A percentile compares a stretch with the other conserved stretches of the same genome.
phyloP scores from a whole-genome alignment of 1,140 invertebrate genomes.

The Monomorium pharaonis region DNA sequence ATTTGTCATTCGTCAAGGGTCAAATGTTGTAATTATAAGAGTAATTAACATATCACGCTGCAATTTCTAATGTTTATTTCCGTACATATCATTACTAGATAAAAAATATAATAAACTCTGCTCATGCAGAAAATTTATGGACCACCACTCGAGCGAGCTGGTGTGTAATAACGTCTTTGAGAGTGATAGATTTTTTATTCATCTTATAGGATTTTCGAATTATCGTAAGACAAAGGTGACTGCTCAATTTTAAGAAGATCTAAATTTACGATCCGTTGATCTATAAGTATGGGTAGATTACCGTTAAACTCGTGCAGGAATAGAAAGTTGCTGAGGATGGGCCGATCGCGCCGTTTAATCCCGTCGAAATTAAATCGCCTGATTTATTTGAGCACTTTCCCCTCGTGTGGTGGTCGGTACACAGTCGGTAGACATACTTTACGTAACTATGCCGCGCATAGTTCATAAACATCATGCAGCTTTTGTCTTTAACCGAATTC shows the following conservation, averaged over 20 bases:
- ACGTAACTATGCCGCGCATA: slow-evolving; percentile 68
- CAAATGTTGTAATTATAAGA: too few relatives aligned
- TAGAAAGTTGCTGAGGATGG: slow-evolving; percentile 1
- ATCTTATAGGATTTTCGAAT: not conserved
- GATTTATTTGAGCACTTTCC: slow-evolving; percentile 64
- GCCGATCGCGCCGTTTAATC: slow-evolving; percentile 16
- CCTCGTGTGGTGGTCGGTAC: slow-evolving; percentile 25
- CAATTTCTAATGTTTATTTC: too few relatives aligned
- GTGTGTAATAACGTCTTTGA: not conserved
- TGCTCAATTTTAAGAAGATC: not conserved
- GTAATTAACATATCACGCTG: too few relatives aligned
- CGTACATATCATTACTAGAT: too few relatives aligned
- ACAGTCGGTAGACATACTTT: slow-evolving; percentile 63
- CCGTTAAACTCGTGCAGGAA: not conserved
- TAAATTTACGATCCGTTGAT: not conserved
- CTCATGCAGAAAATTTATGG: not conserved
- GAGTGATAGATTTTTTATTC: slow-evolving; percentile 10
- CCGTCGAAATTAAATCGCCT: slow-evolving; percentile 50
- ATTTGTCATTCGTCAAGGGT: too few relatives aligned
- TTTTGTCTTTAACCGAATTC: slow-evolving; percentile 54
- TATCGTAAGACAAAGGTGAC: not conserved
- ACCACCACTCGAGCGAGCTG: too few relatives aligned
- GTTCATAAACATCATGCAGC: slow-evolving; percentile 58
- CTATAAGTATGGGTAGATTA: not conserved
- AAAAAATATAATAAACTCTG: too few relatives aligned